Evolutionary conservation across 2,113 vertebrate species (phyloP).

Genomic region (Eidolon helvum): DNA sequence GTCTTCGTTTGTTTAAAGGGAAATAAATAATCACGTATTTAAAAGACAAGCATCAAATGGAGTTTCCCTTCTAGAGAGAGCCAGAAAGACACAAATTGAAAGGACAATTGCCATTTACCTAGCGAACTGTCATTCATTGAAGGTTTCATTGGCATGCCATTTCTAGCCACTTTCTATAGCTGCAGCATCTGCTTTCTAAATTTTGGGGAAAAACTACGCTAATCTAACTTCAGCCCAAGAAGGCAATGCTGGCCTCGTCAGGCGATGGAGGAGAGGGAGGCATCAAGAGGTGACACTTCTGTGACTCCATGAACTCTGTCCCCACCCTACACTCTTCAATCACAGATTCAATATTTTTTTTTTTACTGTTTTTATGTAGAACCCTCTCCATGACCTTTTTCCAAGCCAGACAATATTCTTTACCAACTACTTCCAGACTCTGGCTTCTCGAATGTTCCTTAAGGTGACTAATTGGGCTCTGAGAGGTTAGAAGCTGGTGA

Average conservation of each 20-base stretch:
- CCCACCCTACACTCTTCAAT: neutral
- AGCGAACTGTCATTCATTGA: neutral
- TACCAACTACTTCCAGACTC: neutral
- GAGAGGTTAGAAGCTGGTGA: neutral
- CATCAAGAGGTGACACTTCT: neutral
- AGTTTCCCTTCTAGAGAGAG: neutral
- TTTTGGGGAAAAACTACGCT: neutral
- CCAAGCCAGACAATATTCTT: slow-evolving; percentile 70
- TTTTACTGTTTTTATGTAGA: neutral
- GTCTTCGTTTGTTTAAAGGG: neutral
- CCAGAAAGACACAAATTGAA: neutral
- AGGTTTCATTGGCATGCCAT: neutral
- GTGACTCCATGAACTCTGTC: neutral
- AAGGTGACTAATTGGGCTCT: slow-evolving; percentile 55
- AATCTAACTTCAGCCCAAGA: neutral
- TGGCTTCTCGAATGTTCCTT: neutral
- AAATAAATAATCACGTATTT: neutral
- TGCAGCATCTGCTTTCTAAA: neutral
- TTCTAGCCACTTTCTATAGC: neutral
- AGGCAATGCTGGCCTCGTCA: neutral
- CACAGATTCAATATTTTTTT: neutral
- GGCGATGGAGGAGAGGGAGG: neutral
- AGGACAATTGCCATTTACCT: neutral
- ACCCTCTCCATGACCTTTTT: slow-evolving; percentile 7
- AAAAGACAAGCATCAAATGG: neutral